Evolutionary conservation across 2,888 invertebrate genomes (phyloP).

Genomic region (Scelioninae gen. 2): DNA sequence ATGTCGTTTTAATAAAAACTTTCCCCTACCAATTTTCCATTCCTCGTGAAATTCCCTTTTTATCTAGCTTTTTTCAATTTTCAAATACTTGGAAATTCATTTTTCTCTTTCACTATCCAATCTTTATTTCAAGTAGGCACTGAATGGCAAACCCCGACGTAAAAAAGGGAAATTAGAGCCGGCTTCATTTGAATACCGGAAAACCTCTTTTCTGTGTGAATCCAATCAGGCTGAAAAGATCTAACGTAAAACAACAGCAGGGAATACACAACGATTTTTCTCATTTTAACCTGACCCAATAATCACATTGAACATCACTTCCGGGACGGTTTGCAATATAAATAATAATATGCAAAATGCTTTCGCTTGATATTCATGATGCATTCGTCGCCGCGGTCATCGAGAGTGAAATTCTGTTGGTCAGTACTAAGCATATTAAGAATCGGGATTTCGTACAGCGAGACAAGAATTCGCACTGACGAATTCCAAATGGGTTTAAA

Average conservation of each 20-base stretch:
- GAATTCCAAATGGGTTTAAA: too few relatives aligned
- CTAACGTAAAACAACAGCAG: slow-evolving; percentile 28
- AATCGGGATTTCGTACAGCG: too few relatives aligned
- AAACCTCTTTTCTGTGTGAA: slow-evolving; percentile 37
- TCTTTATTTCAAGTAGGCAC: slow-evolving; percentile 49
- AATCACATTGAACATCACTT: slow-evolving; percentile 5
- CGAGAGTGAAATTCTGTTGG: too few relatives aligned
- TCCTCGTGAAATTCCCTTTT: slow-evolving; percentile 31
- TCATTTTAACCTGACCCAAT: slow-evolving; percentile 27
- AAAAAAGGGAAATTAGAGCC: slow-evolving; percentile 36
- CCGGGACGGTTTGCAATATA: slow-evolving; percentile 3
- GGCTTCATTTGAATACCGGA: slow-evolving; percentile 39
- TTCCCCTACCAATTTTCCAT: slow-evolving; percentile 23
- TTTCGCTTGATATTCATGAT: background rate
- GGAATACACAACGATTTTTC: slow-evolving; percentile 12
- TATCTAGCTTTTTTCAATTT: slow-evolving; percentile 32
- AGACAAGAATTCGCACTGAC: too few relatives aligned
- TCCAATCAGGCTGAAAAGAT: slow-evolving; percentile 39
- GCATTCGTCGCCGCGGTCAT: background rate
- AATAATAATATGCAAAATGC: slow-evolving; percentile 14
- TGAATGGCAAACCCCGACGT: slow-evolving; percentile 42
- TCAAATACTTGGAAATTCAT: slow-evolving; percentile 41
- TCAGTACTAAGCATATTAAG: too few relatives aligned
- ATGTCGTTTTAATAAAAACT: slow-evolving; percentile 50
- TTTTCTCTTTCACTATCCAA: slow-evolving; percentile 48